Evolutionary conservation across 1,140 invertebrate species (phyloP).

Genomic region (Psix sp.): DNA sequence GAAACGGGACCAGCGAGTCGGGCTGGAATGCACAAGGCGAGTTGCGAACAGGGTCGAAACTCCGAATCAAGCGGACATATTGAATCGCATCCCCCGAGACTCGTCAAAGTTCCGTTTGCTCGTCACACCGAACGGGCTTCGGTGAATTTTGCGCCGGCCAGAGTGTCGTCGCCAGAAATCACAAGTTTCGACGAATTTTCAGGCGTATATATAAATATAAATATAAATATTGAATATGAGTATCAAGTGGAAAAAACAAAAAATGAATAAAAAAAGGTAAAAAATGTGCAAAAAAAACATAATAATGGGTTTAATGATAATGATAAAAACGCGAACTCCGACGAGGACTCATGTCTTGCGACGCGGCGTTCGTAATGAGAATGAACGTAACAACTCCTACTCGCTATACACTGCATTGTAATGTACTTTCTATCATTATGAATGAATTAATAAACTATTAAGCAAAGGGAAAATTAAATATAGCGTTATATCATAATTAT

Average conservation of each 20-base stretch:
- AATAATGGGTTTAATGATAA: conserved; percentile 41
- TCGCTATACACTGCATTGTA: conserved; percentile 70
- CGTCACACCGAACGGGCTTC: conserved; percentile 31
- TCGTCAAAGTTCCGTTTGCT: conserved; percentile 25
- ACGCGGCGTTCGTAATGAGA: conserved; percentile 57
- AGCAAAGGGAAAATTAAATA: conserved; percentile 69
- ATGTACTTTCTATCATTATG: conserved; percentile 71
- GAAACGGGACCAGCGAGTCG: conserved; percentile 22
- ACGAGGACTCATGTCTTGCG: conserved; percentile 60
- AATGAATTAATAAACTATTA: conserved; percentile 68
- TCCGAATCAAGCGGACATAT: too few species aligned
- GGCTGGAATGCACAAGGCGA: conserved; percentile 23
- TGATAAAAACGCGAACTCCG: conserved; percentile 39
- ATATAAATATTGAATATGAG: conserved; percentile 34
- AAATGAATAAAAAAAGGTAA: too few species aligned
- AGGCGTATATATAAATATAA: conserved; percentile 47
- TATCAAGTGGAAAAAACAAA: conserved; percentile 41
- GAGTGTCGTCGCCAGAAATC: conserved; percentile 34
- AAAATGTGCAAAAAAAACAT: conserved; percentile 23
- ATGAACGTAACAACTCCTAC: conserved; percentile 61
- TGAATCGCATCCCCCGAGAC: conserved; percentile 22
- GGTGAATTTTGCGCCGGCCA: conserved; percentile 37
- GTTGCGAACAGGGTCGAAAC: conserved; percentile 2
- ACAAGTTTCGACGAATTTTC: conserved; percentile 50
- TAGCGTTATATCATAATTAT: conserved; percentile 76